These are phyloP conservation scores for Microcebus jonahi DNA, from an alignment of 2,113 vertebrate genomes.

Conservation along the genomic window DNA sequence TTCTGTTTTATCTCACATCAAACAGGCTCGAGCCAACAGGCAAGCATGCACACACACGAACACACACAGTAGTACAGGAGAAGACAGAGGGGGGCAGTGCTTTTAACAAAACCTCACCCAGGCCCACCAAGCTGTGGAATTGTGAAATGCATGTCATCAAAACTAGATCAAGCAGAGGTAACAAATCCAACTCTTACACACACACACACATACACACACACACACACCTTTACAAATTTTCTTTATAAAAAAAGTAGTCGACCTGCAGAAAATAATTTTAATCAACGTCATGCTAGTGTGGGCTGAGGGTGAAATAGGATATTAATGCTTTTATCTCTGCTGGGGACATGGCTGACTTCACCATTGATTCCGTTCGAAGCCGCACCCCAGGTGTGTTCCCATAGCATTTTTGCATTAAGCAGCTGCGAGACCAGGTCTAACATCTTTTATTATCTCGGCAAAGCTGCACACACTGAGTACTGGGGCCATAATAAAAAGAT, in stretches of 20 bases:
- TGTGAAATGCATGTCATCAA: constrained; percentile 11
- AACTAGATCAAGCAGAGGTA: constrained; percentile 55
- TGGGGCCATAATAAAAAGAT: constrained; percentile 73
- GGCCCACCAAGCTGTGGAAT: not conserved
- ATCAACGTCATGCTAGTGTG: constrained; percentile 78
- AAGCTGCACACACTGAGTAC: constrained; percentile 59
- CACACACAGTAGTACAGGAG: too few relatives aligned
- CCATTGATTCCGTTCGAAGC: constrained; percentile 76
- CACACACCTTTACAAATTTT: constrained; percentile 48
- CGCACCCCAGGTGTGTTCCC: constrained; percentile 78
- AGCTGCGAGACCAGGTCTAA: constrained; percentile 71
- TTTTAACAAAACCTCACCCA: constrained; percentile 14
- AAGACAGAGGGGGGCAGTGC: not conserved
- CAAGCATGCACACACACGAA: not conserved
- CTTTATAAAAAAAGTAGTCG: constrained; percentile 72
- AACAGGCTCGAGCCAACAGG: not conserved
- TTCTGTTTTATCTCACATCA: not conserved
- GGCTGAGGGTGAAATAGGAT: constrained; percentile 79
- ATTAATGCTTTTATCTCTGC: constrained; percentile 85
- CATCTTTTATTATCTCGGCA: constrained; percentile 75
- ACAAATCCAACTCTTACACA: not conserved
- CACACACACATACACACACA: not conserved
- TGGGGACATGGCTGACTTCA: constrained; percentile 82
- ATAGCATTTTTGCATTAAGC: constrained; percentile 84
- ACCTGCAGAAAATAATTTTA: constrained; percentile 83